Evolutionary conservation across 2,888 invertebrate genomes (phyloP).

Genomic region (Dastarcus helophoroides): DNA sequence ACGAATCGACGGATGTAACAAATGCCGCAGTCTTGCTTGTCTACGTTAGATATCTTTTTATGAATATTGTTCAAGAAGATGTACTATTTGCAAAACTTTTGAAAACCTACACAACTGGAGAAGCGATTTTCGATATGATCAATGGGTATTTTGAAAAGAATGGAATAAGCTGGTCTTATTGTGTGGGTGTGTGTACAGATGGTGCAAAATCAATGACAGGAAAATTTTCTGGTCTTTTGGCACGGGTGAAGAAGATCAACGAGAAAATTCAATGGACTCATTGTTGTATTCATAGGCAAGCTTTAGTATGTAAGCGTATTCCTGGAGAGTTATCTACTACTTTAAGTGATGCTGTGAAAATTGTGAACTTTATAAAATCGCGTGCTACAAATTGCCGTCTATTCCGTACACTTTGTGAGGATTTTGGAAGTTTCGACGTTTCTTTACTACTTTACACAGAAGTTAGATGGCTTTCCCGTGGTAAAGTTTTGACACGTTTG

Average conservation of each 20-base stretch:
- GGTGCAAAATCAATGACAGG: constrained; percentile 18
- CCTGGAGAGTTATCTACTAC: constrained; percentile 9
- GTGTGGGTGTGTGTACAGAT: constrained; percentile 19
- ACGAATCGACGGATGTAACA: constrained; percentile 20
- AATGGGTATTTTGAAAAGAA: constrained; percentile 15
- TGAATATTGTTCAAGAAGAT: constrained; percentile 12
- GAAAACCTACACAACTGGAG: constrained; percentile 13
- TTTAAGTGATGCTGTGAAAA: constrained; percentile 11
- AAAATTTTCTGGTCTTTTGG: constrained; percentile 12
- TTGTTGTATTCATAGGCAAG: constrained; percentile 13
- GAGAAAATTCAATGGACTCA: constrained; percentile 11
- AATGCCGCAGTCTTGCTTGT: constrained; percentile 24
- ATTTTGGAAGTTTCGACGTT: constrained; percentile 12
- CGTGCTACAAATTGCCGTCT: constrained; percentile 9
- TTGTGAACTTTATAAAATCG: constrained; percentile 12
- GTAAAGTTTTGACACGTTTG: constrained; percentile 13
- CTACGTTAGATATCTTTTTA: constrained; percentile 20
- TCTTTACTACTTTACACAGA: constrained; percentile 14
- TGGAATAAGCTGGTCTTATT: constrained; percentile 15
- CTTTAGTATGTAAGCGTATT: constrained; percentile 10
- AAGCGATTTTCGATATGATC: constrained; percentile 18
- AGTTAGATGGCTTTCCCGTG: constrained; percentile 16
- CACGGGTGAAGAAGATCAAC: constrained; percentile 10
- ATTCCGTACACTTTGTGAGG: constrained; percentile 13
- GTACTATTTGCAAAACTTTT: constrained; percentile 14